Base-by-base conservation (phyloP, 2,113 vertebrate species). In the Puma concolor region DNA sequence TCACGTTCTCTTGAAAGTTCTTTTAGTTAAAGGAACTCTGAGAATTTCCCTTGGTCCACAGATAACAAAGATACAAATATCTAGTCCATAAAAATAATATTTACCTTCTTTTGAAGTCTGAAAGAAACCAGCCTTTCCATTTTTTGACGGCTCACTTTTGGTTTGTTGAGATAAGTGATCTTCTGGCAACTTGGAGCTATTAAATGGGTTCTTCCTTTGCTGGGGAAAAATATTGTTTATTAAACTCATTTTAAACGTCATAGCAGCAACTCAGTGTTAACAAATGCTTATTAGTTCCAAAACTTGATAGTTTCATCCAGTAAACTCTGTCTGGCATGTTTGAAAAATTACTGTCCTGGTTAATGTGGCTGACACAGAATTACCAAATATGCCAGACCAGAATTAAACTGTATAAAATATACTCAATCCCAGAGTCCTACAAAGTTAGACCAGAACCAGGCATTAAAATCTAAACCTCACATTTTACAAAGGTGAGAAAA, bases 121-220 rank as follows among this genome's bases (percentile, higher is more conserved):
- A 97, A 95, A 97, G 84, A 95, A 94, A 97, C 88, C 96, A 79
- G 60, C 21, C 19, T 92, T 86, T 98, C 91, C 98, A 89, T 97
- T 97, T 97, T 97, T 87, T 71, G 98, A 91, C 50, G 84, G 97
- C n/a, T 36, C 80, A 13, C 63, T 94, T 85, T 97, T 76, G 57
- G 83, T 91, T 87, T 98, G 94, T 64, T 71, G 95, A 33, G 52
- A 63, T 77, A 96, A 93, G 52, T 97, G 60, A 96, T 99, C 99
- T 87, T 93, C 97, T 96, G 98, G 95, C 25, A 97, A 71, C 36
- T 13, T 74, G 1, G 98, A 98, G 52, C n/a, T 98, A 98, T 99
- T 99, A 98, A 99, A 99, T 0, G 99, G 99, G 98, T 99, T 99
- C 98, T 98, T 99, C 97, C 99, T 99, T 98, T 98, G 98, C 99